A percentile compares a stretch with the other conserved stretches of the same genome.
Conservation (phyloP, 2,888 invertebrate genomes). For the Ophion ventricosus region DNA sequence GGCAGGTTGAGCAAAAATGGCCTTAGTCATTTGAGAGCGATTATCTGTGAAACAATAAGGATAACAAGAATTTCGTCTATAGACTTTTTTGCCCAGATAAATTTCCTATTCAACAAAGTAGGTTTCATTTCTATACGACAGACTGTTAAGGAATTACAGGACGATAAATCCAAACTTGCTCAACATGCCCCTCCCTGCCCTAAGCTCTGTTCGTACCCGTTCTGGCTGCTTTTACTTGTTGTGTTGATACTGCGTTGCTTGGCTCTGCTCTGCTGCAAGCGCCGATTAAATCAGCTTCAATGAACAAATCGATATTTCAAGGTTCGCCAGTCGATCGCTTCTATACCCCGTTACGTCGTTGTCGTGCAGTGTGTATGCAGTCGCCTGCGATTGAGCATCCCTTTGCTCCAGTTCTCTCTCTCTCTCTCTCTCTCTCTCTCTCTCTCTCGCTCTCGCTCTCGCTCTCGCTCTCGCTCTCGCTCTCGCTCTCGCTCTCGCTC, state of each 20-base stretch:
- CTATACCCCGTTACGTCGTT: slow-evolving; percentile 48
- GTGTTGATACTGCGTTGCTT: slow-evolving; percentile 44
- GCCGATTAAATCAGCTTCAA: slow-evolving; percentile 79
- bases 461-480: slow-evolving; percentile 4
- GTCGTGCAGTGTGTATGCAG: slow-evolving; percentile 33
- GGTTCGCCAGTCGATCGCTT: slow-evolving; percentile 73
- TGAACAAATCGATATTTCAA: slow-evolving; percentile 80
- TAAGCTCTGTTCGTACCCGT: slow-evolving; percentile 49
- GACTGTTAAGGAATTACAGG: too few relatives aligned
- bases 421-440: slow-evolving; percentile 11
- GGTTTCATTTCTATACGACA: too few relatives aligned
- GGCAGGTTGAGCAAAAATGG: too few relatives aligned
- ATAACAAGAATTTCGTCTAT: too few relatives aligned
- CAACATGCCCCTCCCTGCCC: too few relatives aligned
- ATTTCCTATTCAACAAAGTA: too few relatives aligned
- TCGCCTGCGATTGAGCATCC: slow-evolving; percentile 36
- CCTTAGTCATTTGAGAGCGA: too few relatives aligned
- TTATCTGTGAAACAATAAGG: too few relatives aligned
- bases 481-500: slow-evolving; percentile 9
- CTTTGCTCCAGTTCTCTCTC: slow-evolving; percentile 15
- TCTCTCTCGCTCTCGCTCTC: not conserved
- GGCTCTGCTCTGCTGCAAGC: slow-evolving; percentile 65
- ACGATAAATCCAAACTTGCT: too few relatives aligned
- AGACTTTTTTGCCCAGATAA: too few relatives aligned
- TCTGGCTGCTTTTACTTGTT: slow-evolving; percentile 36